Base-by-base conservation (phyloP, 92 coral and sea anemone species). In the Hydrozoanthus gracilis region DNA sequence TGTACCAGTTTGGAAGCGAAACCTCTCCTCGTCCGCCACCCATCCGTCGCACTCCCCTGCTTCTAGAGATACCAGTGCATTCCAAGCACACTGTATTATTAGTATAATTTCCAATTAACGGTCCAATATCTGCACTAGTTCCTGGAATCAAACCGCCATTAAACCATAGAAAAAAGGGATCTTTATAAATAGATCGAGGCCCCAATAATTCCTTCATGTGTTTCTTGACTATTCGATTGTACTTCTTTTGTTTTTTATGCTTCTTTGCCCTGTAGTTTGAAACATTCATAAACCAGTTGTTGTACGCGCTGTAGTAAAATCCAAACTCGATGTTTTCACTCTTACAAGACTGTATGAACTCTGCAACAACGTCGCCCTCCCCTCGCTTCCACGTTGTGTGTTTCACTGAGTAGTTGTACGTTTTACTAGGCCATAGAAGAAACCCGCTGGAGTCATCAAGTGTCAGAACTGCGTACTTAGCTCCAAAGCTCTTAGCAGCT, bases 401-500 rank as follows among this genome's bases (percentile, higher is more conserved):
- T 48, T 82, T 94, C 71, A 92, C 98, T 16, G 98, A 87, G 84
- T 94, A 94, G 64, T 88, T 89, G 84, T 90, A 94, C 55, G 89
- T 46, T 27, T 91, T 83, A 80, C 92, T 93, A 1, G 98, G 95
- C 98, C 98, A 94, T 39, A 94, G 90, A 3, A 94, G 91, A 79
- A 94, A 94, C 11, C 98, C 98, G 67, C 98, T 92, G 69, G 87
- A 90, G 72, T 92, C 92, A 39, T 86, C 91, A 49, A 94, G 65
- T 18, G 95, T 92, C 65, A 94, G 82, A 39, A 92, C 79, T 8
- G 93, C 92, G 87, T 82, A 94, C 73, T 92, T 94, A 87, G 98
- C 95, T 82, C 94, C 95, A 87, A 94, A 94, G 73, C 95, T 92
- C 50, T 83, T 76, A 5, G 98, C 98, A 45, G 95, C 95, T 39